Percentiles rank a stretch among this genome's conserved stretches.
Conservation (phyloP, 64 coral and sea anemone genomes). For the Porites australiensis region DNA sequence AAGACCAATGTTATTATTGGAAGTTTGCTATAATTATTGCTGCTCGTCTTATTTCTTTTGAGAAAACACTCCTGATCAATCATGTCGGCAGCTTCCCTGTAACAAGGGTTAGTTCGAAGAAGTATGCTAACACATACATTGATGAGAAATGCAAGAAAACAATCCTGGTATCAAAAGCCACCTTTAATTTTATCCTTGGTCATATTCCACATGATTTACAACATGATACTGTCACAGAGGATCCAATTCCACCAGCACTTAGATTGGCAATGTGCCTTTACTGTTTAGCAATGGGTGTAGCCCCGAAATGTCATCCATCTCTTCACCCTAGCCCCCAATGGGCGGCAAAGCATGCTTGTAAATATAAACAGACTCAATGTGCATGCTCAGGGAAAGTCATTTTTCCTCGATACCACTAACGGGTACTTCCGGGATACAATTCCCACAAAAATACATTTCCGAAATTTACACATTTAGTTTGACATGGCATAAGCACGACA, state of each 20-base stretch:
- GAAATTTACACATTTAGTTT: no score
- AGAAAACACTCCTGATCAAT: constrained; percentile 36
- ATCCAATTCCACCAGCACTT: constrained; percentile 8
- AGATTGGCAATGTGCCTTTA: constrained; percentile 34
- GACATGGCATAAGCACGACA: no score
- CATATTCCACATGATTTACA: constrained; percentile 28
- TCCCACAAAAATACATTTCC: no score
- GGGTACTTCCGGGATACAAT: no score
- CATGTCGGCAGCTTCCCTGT: constrained; percentile 39
- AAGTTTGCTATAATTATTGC: constrained; percentile 52
- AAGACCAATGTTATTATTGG: constrained; percentile 54
- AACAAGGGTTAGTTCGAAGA: constrained; percentile 53
- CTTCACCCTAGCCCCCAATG: no score
- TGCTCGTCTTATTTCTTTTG: constrained; percentile 37
- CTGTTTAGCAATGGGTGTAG: constrained; percentile 12
- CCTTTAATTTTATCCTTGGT: constrained; percentile 53
- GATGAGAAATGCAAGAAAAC: constrained; percentile 54
- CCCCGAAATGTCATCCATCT: no score
- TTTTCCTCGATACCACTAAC: no score
- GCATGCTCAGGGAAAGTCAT: no score
- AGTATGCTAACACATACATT: constrained; percentile 51
- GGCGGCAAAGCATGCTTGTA: no score
- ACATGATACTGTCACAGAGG: constrained; percentile 38
- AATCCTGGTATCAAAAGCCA: constrained; percentile 30
- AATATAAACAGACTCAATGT: no score